Evolutionary conservation across 2,113 vertebrate genomes (phyloP).

Genomic region (Poecile atricapillus): DNA sequence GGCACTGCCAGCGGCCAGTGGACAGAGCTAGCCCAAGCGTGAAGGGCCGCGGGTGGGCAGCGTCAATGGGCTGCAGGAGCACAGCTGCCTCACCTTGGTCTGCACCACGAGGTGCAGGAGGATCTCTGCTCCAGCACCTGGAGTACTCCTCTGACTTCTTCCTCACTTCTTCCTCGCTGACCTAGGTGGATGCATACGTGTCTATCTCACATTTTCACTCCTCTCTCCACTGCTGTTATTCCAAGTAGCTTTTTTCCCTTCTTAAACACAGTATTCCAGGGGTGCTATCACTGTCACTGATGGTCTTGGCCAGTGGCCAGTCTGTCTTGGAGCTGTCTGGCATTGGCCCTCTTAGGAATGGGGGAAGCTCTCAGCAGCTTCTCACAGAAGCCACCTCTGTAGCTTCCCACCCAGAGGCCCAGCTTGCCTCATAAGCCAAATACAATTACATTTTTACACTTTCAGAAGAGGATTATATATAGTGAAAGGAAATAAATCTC

Average conservation of each 20-base stretch:
- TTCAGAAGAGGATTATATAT: not conserved
- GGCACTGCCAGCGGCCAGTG: no score
- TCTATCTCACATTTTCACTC: not conserved
- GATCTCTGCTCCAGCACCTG: not conserved
- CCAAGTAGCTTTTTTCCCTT: not conserved
- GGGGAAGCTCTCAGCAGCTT: not conserved
- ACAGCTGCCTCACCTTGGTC: no score
- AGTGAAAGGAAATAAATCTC: not conserved
- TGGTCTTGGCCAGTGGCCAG: not conserved
- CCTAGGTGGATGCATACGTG: not conserved
- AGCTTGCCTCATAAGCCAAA: not conserved
- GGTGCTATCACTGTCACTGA: no score
- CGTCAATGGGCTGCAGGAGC: rapidly evolving
- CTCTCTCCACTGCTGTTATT: not conserved
- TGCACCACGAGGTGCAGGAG: rapidly evolving
- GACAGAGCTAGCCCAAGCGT: no score
- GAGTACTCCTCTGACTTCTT: not conserved
- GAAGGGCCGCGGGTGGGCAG: no score
- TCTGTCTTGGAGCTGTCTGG: not conserved
- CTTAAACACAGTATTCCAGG: not conserved
- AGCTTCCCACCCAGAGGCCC: not conserved
- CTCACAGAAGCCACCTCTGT: not conserved
- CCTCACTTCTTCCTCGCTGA: not conserved
- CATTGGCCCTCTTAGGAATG: not conserved
- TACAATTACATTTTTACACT: not conserved